Evolutionary conservation across 2,113 vertebrate genomes (phyloP).

Genomic region (Nerophis ophidion): DNA sequence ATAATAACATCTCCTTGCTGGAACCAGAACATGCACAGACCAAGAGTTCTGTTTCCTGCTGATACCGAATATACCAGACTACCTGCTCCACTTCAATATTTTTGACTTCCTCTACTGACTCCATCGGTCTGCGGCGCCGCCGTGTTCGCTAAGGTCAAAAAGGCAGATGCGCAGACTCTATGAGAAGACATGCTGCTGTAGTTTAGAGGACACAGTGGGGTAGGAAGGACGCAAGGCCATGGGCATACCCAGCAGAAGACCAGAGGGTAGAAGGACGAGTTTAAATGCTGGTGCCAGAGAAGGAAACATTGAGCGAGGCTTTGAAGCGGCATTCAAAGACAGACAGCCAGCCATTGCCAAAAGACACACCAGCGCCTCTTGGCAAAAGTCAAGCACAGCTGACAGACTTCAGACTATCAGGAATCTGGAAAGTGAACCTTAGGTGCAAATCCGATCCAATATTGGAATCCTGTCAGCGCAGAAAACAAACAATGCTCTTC

Average conservation of each 20-base stretch:
- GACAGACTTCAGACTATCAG: slow-evolving; percentile 25
- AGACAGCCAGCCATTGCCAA: slow-evolving; percentile 61
- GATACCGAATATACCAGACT: slow-evolving; percentile 17
- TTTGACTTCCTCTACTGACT: slow-evolving; percentile 25
- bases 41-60: slow-evolving; percentile 6
- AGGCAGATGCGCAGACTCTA: slow-evolving; percentile 21
- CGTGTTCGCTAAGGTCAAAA: slow-evolving; percentile 47
- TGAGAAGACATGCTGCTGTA: slow-evolving; percentile 27
- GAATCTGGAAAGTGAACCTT: slow-evolving; percentile 42
- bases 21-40: slow-evolving; percentile 11
- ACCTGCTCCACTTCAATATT: slow-evolving; percentile 20
- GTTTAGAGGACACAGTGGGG: slow-evolving; percentile 42
- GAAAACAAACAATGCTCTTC: slow-evolving; percentile 40
- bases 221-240: slow-evolving; percentile 35
- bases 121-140: slow-evolving; percentile 41
- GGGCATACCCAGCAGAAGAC: slow-evolving; percentile 34
- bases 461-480: slow-evolving; percentile 44
- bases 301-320: slow-evolving; percentile 53
- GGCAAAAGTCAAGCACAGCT: slow-evolving; percentile 44
- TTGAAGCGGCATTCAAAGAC: slow-evolving; percentile 73
- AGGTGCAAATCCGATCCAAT: slow-evolving; percentile 53
- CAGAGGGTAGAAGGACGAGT: slow-evolving; percentile 23
- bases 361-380: slow-evolving; percentile 49
- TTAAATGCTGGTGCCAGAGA: slow-evolving; percentile 47
- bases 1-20: not conserved